Conservation (phyloP, 2,113 vertebrate species). For the Antechinus flavipes region DNA sequence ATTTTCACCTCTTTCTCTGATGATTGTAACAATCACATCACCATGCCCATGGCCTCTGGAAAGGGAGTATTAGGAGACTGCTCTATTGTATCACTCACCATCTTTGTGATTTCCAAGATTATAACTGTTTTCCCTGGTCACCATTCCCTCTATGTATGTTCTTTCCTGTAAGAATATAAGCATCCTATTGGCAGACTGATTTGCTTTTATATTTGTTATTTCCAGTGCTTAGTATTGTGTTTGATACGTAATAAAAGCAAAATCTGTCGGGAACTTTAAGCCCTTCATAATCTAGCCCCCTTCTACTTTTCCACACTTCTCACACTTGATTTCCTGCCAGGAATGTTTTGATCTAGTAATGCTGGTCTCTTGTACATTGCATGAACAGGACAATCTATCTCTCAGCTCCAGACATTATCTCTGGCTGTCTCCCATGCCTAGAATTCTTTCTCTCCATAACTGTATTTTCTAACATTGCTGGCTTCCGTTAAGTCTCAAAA, state of each 20-base stretch:
- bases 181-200: no score
- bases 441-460: not conserved
- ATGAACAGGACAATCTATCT: not conserved
- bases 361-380: not conserved
- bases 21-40: not conserved
- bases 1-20: not conserved
- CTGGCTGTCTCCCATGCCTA: not conserved
- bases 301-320: not conserved
- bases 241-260: not conserved
- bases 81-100: not conserved
- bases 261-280: not conserved
- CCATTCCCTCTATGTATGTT: not conserved
- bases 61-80: not conserved
- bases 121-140: not conserved
- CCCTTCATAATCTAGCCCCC: not conserved
- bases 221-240: not conserved
- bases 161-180: not conserved
- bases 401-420: not conserved
- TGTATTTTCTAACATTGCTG: not conserved
- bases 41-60: not conserved
- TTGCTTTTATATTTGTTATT: not conserved
- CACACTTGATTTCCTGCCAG: not conserved
- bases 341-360: not conserved
- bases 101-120: not conserved
- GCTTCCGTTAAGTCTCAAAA: not conserved